Percentiles rank a stretch among this genome's conserved stretches.
phyloP scores from a whole-genome alignment of 2,888 invertebrate genomes.

The Eutolmus rufibarbis region DNA sequence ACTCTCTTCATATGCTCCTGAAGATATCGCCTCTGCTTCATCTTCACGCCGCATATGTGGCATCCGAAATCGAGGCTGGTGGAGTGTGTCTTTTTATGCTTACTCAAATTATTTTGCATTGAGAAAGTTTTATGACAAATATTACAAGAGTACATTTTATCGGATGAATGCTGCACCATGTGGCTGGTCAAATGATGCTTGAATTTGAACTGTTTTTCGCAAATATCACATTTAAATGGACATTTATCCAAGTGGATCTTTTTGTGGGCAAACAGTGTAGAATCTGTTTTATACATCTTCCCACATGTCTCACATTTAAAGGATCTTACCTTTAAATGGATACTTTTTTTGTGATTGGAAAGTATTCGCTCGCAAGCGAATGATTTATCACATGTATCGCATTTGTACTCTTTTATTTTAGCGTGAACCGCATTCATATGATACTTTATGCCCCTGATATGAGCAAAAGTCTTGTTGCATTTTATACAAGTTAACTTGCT shows the following conservation, averaged over 20 bases:
- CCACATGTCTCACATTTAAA: slow-evolving; percentile 64
- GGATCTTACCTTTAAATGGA: slow-evolving; percentile 63
- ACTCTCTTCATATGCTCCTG: slow-evolving; percentile 63
- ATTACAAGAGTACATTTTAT: slow-evolving; percentile 60
- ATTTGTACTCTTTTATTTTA: slow-evolving; percentile 63
- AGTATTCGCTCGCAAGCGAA: slow-evolving; percentile 64
- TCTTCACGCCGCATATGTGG: slow-evolving; percentile 61
- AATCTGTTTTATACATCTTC: slow-evolving; percentile 64
- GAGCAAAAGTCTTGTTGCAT: slow-evolving; percentile 64
- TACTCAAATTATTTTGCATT: slow-evolving; percentile 62
- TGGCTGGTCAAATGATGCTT: slow-evolving; percentile 64
- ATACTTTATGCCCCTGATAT: slow-evolving; percentile 65
- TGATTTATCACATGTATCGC: slow-evolving; percentile 64
- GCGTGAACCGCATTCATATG: slow-evolving; percentile 66
- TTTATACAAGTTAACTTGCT: slow-evolving; percentile 63
- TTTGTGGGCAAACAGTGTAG: slow-evolving; percentile 65
- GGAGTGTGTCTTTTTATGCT: slow-evolving; percentile 64
- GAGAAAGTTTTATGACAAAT: slow-evolving; percentile 64
- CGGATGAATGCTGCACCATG: slow-evolving; percentile 61
- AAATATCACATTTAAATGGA: slow-evolving; percentile 63
- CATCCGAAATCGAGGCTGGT: slow-evolving; percentile 61
- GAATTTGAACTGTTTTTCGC: slow-evolving; percentile 65
- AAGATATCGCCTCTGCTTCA: slow-evolving; percentile 66
- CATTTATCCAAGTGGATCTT: slow-evolving; percentile 63
- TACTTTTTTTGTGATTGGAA: slow-evolving; percentile 62